phyloP scores from a whole-genome alignment of 2,888 invertebrate species.

The Meganola albula region DNA sequence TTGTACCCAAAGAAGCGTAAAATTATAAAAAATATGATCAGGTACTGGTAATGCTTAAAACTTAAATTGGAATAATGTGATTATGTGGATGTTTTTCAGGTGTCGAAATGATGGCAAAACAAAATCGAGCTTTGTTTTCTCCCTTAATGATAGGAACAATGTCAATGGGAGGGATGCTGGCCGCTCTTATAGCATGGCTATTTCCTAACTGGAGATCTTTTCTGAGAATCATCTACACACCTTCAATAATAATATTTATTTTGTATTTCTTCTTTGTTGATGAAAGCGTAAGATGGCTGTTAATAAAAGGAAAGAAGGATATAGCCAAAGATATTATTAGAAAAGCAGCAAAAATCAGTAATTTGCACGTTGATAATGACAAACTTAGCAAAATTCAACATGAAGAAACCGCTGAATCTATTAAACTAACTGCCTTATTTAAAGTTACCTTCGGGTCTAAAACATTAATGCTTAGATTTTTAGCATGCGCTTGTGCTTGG shows the following conservation, averaged over 20 bases:
- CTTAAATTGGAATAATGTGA: no score
- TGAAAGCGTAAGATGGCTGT: conserved; percentile 85
- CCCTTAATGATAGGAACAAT: conserved; percentile 25
- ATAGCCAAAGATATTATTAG: conserved; percentile 78
- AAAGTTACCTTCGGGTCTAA: conserved; percentile 30
- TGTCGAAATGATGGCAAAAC: conserved; percentile 39
- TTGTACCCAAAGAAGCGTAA: no score
- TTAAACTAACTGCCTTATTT: conserved; percentile 9
- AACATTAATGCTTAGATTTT: conserved; percentile 37
- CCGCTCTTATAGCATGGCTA: conserved; percentile 17
- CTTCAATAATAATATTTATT: conserved; percentile 80
- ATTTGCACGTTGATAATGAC: conserved; percentile 35
- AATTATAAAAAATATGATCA: no score
- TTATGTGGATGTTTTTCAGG: conserved; percentile 39
- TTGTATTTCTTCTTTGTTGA: conserved; percentile 81
- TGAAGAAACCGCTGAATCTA: conserved; percentile 6
- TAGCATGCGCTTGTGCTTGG: conserved; percentile 44
- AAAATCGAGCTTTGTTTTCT: conserved; percentile 27
- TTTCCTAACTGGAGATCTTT: conserved; percentile 81
- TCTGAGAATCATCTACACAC: conserved; percentile 80
- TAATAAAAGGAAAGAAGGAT: conserved; percentile 80
- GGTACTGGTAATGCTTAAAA: no score
- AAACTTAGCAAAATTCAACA: conserved; percentile 35
- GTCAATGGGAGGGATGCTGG: conserved; percentile 16
- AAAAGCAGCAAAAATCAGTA: conserved; percentile 71